These are phyloP conservation scores for Arenaria interpres DNA, from an alignment of 2,113 vertebrate genomes.

Conservation along the genomic window DNA sequence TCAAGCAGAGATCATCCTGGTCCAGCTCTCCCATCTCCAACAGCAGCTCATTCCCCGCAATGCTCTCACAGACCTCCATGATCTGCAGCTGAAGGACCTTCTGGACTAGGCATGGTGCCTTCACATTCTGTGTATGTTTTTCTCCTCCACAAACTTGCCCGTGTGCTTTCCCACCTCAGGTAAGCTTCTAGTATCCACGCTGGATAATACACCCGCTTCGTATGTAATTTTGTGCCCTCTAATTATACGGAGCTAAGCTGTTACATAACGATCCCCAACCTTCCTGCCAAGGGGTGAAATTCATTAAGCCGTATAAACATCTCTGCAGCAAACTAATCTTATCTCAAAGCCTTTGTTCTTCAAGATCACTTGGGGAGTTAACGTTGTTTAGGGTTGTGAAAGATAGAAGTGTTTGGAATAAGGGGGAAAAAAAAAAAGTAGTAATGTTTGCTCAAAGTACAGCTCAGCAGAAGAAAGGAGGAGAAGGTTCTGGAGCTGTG, in stretches of 20 bases:
- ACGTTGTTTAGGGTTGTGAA: neutral
- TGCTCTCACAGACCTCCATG: neutral
- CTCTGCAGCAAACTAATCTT: constrained; percentile 14
- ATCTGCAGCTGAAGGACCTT: neutral
- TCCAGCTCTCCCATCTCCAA: neutral
- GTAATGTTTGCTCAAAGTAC: neutral
- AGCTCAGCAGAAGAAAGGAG: neutral
- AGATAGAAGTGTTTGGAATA: neutral
- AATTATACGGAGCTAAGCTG: neutral
- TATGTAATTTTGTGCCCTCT: neutral
- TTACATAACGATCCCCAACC: neutral
- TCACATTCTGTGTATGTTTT: neutral
- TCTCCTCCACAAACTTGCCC: neutral
- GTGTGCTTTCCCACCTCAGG: neutral
- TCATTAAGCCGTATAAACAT: neutral
- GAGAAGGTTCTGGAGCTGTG: neutral
- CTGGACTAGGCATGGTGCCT: neutral
- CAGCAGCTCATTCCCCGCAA: neutral
- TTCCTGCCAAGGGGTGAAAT: neutral
- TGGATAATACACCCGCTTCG: neutral
- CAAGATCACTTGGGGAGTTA: neutral
- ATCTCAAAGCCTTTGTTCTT: constrained; percentile 35
- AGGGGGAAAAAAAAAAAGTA: neutral
- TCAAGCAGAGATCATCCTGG: neutral
- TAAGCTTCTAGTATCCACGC: neutral